Base-by-base conservation (phyloP, 2,113 vertebrate genomes). In the Vulpes ferrilata region DNA sequence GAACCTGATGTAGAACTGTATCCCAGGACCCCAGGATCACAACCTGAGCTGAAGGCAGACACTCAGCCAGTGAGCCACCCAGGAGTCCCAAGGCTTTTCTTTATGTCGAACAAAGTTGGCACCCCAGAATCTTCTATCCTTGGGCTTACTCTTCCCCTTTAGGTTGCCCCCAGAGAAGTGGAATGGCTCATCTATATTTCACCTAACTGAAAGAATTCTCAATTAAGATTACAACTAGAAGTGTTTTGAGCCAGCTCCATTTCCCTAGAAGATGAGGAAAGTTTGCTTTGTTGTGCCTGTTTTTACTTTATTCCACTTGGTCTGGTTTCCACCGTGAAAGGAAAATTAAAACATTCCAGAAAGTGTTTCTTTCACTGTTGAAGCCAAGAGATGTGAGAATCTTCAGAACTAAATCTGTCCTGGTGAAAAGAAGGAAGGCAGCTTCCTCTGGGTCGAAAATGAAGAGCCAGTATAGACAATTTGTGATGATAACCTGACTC, bases 401-500 rank as follows among this genome's bases (percentile, higher is more conserved):
- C 59, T 92, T 92, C 65, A 55, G n/a, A 95, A 91, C 62, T 85
- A 96, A 90, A 83, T 90, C 35, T 74, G 64, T 91, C 51, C 51
- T 93, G 51, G 23, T 89, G 51, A 91, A 87, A 76, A 1, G 30
- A 91, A 62, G 43, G 19, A 12, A 93, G 48, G 17, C 0, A 20
- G 64, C 85, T 96, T 95, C 32, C 27, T 79, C 23, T 88, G n/a
- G 82, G 15, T 84, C 53, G 38, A 32, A 27, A 30, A 76, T 38
- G 11, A 67, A 84, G 82, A 57, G 7, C 65, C 81, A 71, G 32
- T 11, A 78, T 32, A 22, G 62, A 35, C 22, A 62, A 32, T 23
- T 3, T 15, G 7, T 59, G 25, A 27, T 9, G 11, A 35, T 27
- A 51, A 88, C 11, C 16, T 35, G 35, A 89, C 1, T n/a, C 62